Conservation (phyloP, 2,113 vertebrate genomes). For the Rousettus leschenaultii region DNA sequence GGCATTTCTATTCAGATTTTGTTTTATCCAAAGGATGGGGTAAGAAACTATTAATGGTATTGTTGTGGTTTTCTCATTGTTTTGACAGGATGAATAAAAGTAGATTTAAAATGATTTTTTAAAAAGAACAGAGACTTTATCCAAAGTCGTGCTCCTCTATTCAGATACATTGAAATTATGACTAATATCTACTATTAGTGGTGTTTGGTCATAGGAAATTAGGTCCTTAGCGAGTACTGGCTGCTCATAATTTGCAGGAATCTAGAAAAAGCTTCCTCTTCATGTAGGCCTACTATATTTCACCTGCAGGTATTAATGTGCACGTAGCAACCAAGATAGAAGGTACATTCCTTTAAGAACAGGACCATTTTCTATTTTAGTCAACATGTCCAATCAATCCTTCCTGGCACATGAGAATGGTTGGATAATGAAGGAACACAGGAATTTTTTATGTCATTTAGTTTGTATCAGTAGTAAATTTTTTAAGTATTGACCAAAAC, state of each 20-base stretch:
- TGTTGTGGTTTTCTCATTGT: not conserved
- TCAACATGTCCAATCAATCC: not conserved
- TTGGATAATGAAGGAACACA: not conserved
- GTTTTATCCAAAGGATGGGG: not conserved
- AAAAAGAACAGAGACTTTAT: constrained; percentile 5
- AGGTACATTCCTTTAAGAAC: not conserved
- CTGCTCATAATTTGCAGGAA: constrained; percentile 3
- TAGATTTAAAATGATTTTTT: not conserved
- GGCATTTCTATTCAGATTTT: not conserved
- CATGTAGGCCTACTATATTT: not conserved
- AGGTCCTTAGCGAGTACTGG: not conserved
- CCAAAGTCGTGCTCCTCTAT: not conserved
- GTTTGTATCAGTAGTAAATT: not conserved
- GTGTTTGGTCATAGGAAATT: not conserved
- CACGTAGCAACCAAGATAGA: not conserved
- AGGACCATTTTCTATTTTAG: not conserved
- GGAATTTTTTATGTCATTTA: constrained; percentile 4
- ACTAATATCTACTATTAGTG: not conserved
- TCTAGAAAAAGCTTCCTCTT: not conserved
- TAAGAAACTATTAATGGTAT: constrained; percentile 18
- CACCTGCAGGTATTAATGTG: not conserved
- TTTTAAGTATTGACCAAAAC: not conserved
- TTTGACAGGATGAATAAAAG: not conserved
- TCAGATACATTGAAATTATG: not conserved
- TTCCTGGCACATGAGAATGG: not conserved